Base-by-base conservation (phyloP, 2,797 vertebrate species). In the Malacoctenus gilli region DNA sequence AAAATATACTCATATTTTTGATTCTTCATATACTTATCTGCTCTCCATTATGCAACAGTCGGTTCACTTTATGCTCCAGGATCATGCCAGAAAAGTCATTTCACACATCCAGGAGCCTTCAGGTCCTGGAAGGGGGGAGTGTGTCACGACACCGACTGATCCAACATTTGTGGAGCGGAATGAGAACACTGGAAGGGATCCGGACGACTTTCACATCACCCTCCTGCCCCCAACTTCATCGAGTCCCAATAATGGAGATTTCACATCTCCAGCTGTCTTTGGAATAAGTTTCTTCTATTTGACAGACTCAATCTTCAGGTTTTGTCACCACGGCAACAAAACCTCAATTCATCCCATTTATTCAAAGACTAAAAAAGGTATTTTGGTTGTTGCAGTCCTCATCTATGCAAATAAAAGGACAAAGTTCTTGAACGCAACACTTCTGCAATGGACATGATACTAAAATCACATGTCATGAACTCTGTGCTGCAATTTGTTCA, bases 131-230 rank as follows among this genome's bases (percentile, higher is more conserved):
- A 31, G 39, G 42, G 46, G 78, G 28, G 50, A 75, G 60, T 61
- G 66, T 63, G 66, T 84, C 85, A 84, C 51, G 39, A 82, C 70
- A 61, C 50, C 38, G 60, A 65, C 62, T 30, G 40, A 79, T 71
- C 66, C 57, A 75, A 66, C 73, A 79, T 76, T 73, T 67, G 74
- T 34, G 2, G 34, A 36, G 59, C 37, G 40, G 56, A 60, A 72
- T 50, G 79, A 75, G 63, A 79, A 56, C 1, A 41, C 18, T 28
- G 41, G 57, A 44, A 68, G 36, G 74, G 40, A 54, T 44, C 22
- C 1, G 16, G 57, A 9, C 0, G 8, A 64, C 55, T 60, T 77
- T 76, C 50, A 52, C 9, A 50, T 70, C 55, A 52, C 55, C 66
- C 66, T 68, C 19, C 58, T 59, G 62, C 52, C 40, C 36, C 44